Conservation (phyloP, 2,113 vertebrate genomes). For the Enhydra lutris region DNA sequence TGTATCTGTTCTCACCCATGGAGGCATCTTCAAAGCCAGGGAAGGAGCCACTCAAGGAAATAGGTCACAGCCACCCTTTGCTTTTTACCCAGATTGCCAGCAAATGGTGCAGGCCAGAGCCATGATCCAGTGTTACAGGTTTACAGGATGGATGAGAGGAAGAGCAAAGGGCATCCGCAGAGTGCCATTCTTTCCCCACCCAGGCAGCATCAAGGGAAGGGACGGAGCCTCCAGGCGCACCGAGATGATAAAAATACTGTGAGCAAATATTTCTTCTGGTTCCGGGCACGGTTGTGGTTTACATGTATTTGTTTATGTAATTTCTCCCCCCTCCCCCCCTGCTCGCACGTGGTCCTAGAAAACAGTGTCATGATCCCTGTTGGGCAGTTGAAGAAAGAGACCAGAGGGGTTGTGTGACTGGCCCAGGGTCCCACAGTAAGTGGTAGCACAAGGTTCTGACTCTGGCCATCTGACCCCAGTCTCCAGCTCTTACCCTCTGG, state of each 20-base stretch:
- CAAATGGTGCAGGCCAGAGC: fast-evolving
- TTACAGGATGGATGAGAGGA: not conserved
- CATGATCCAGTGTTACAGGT: not conserved
- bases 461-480: not conserved
- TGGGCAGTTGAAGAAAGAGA: not conserved
- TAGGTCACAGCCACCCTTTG: not conserved
- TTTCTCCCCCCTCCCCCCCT: not conserved
- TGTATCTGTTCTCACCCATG: not conserved
- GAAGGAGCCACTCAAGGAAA: not conserved
- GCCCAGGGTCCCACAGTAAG: too few species aligned
- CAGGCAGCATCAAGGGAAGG: not conserved
- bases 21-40: not conserved
- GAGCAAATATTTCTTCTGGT: not conserved
- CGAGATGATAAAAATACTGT: not conserved
- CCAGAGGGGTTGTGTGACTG: not conserved
- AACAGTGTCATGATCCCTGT: not conserved
- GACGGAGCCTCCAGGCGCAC: not conserved
- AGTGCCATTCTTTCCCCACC: not conserved
- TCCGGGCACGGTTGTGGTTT: not conserved
- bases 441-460: fast-evolving
- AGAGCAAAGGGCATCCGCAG: not conserved
- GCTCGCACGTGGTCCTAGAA: not conserved
- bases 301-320: not conserved
- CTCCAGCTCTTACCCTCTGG: not conserved
- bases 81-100: not conserved